Conservation (phyloP, 2,888 invertebrate species). For the Thymelicus sylvestris region DNA sequence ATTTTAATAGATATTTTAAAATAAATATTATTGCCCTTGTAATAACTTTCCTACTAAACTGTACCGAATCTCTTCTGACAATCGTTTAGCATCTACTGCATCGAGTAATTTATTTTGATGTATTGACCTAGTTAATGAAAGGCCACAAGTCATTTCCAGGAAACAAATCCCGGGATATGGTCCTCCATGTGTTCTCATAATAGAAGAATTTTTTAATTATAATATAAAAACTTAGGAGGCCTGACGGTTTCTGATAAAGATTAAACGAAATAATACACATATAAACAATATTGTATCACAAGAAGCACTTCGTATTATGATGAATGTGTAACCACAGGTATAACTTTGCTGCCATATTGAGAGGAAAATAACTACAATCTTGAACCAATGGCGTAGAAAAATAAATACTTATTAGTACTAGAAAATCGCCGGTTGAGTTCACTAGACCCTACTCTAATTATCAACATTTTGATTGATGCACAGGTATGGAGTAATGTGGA, state of each 20-base stretch:
- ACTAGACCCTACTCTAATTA: too few species aligned
- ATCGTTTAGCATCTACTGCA: neutral
- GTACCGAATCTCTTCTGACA: neutral
- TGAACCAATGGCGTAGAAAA: neutral
- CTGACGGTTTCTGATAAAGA: too few species aligned
- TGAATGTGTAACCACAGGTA: neutral
- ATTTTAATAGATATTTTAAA: slow-evolving; percentile 1
- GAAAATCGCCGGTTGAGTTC: too few species aligned
- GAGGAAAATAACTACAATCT: neutral
- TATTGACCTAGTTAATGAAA: neutral
- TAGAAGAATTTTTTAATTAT: too few species aligned
- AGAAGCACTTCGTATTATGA: neutral
- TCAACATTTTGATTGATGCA: too few species aligned
- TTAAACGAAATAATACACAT: too few species aligned
- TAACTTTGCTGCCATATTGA: neutral
- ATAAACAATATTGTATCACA: too few species aligned
- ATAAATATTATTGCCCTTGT: neutral
- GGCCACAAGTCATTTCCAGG: neutral
- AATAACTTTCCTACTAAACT: neutral
- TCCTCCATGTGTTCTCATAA: too few species aligned
- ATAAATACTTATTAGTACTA: neutral
- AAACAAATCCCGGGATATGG: too few species aligned
- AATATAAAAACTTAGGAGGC: too few species aligned
- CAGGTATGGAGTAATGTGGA: too few species aligned
- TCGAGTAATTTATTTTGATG: neutral